These are phyloP conservation scores for Alviniconcha marisindica DNA, from an alignment of 1,140 invertebrate species.

Conservation along the genomic window DNA sequence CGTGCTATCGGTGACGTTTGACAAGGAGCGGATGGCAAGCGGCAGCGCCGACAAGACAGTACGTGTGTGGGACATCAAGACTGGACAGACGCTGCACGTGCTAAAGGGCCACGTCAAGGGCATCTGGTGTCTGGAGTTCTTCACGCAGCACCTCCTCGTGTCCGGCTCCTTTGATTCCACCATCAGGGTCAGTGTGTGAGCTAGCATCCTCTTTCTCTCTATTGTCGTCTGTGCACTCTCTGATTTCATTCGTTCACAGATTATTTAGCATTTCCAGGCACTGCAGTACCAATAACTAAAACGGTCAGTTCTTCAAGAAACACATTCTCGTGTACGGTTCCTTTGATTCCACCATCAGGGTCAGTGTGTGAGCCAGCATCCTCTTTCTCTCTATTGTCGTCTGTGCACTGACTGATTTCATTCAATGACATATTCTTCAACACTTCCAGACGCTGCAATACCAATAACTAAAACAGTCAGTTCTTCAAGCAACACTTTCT, in stretches of 20 bases:
- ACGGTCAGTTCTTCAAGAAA: conserved; percentile 71
- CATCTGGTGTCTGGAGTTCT: conserved; percentile 73
- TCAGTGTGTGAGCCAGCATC: no score
- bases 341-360: conserved; percentile 71
- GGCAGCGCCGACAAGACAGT: conserved; percentile 69
- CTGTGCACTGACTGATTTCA: no score
- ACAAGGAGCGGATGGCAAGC: conserved; percentile 63
- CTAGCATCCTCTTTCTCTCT: no score
- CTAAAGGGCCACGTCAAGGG: conserved; percentile 69
- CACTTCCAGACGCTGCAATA: no score
- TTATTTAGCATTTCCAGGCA: no score
- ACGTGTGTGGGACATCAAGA: conserved; percentile 69
- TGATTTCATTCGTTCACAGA: no score
- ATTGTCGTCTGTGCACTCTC: no score
- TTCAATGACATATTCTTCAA: no score
- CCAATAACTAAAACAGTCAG: no score
- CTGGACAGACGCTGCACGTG: conserved; percentile 58
- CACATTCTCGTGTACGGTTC: conserved; percentile 69
- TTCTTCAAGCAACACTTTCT: conserved; percentile 70
- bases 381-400: no score
- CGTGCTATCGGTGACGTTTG: conserved; percentile 65
- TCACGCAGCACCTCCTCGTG: conserved; percentile 67
- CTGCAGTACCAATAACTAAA: no score
- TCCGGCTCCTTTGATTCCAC: conserved; percentile 72
- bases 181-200: conserved; percentile 65